Evolutionary conservation across 2,888 invertebrate genomes (phyloP), one percentile per base, ranked within the genome.

Genomic region (Oeneis ivallda): DNA sequence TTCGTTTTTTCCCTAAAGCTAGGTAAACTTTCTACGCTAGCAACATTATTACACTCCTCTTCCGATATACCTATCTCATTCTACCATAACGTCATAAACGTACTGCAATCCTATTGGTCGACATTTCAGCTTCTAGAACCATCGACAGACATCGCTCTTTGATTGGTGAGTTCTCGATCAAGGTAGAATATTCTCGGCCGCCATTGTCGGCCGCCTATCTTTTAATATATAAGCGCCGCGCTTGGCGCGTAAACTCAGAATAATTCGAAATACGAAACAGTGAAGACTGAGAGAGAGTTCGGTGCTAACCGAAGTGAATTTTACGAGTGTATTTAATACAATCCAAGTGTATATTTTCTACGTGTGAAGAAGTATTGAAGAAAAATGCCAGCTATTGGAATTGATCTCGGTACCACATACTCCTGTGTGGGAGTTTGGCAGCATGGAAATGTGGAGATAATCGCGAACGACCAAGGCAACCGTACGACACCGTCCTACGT

Each of bases 381-480:
- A 59, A 89, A 78, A 81, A 91, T 92, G 89, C 88, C 90, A 80
- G 93, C 93, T 75, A 84, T 93, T 72, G 93, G 93, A 84, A 93
- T 93, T 71, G 93, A 93, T 81, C 84, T 93, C 73, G 92, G 93
- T 66, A 93, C 93, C 49, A 93, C 93, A n/a, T 93, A 92, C 80
- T 93, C 93, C 71, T 93, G 93, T 75, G 93, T 93, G 37, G 90
- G 89, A 67, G 89, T 90, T n/a, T 90, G 83, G 83, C 90, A 89
- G 78, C 94, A 95, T 74, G 95, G 95, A 65, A 95, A 94, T 78
- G 95, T 95, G 79, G 95, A 95, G 82, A 95, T 95, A 81, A 95
- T 95, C 82, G 93, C 93, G 72, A 93, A 93, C 82, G 93, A 93
- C 82, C 93, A 93, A 80, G 95, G 95, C 70, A 95, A 95, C 89